These are phyloP conservation scores for Thamnophis elegans DNA, from an alignment of 2,797 vertebrate species.

Conservation along the genomic window DNA sequence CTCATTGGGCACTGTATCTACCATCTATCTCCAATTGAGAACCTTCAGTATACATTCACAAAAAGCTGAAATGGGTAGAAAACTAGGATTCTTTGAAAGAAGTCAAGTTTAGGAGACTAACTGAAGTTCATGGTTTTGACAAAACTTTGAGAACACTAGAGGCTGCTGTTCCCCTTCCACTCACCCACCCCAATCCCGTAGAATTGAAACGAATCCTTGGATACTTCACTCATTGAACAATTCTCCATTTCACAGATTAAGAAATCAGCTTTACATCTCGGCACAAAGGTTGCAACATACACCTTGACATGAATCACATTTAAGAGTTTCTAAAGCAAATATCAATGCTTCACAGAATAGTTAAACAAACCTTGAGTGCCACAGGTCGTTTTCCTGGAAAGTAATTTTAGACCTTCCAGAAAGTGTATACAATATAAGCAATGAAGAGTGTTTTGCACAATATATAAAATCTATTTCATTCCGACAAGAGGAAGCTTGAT, in stretches of 20 bases:
- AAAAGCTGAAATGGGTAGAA: not conserved
- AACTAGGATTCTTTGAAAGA: not conserved
- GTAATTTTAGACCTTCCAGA: not conserved
- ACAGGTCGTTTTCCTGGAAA: not conserved
- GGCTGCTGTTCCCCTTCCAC: not conserved
- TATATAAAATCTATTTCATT: not conserved
- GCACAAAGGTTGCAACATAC: not conserved
- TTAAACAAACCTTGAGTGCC: not conserved
- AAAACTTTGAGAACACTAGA: not conserved
- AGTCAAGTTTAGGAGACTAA: not conserved
- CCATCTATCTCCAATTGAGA: not conserved
- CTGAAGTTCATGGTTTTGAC: not conserved
- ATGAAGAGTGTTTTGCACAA: not conserved
- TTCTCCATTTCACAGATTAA: not conserved
- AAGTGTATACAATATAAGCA: not conserved
- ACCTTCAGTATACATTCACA: not conserved
- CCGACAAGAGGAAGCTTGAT: not conserved
- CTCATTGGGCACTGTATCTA: not conserved
- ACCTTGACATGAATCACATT: not conserved
- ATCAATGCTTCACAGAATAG: not conserved
- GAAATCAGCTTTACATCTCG: not conserved
- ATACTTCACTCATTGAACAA: not conserved
- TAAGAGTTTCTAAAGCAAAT: constrained; percentile 11
- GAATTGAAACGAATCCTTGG: not conserved
- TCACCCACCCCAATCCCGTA: not conserved